Conservation (phyloP, 1,140 invertebrate genomes). For the Caenorhabditis inopinata region DNA sequence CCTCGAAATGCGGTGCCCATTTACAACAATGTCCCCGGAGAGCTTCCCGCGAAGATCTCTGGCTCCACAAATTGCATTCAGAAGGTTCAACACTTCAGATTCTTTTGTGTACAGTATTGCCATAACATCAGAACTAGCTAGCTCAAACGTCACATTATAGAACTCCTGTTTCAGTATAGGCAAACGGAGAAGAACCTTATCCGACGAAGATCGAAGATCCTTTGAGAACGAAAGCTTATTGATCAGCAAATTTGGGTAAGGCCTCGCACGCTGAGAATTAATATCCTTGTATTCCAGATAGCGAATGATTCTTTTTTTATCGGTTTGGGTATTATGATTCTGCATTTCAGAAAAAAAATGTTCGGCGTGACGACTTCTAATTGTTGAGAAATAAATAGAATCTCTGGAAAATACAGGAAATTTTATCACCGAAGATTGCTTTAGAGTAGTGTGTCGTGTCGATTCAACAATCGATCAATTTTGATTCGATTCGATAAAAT, state of each 20-base stretch:
- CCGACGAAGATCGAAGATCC: not conserved
- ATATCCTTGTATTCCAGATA: constrained; percentile 11
- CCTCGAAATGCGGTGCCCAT: not conserved
- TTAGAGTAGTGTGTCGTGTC: too few relatives aligned
- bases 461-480: too few relatives aligned
- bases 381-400: constrained; percentile 14
- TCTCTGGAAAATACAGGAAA: constrained; percentile 15
- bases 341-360: constrained; percentile 8
- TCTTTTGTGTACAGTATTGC: not conserved
- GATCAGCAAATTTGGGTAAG: not conserved
- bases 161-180: not conserved
- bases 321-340: not conserved
- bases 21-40: not conserved
- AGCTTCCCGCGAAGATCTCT: not conserved
- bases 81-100: not conserved
- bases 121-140: not conserved
- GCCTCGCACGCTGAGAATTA: not conserved
- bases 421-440: too few relatives aligned
- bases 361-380: not conserved
- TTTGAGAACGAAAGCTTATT: constrained; percentile 12
- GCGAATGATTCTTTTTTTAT: not conserved
- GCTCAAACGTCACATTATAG: not conserved
- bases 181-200: not conserved
- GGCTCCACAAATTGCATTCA: not conserved
- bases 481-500: too few relatives aligned